These are phyloP conservation scores for Sylvicola fuscatus DNA, from an alignment of 2,888 invertebrate species.

Conservation along the genomic window DNA sequence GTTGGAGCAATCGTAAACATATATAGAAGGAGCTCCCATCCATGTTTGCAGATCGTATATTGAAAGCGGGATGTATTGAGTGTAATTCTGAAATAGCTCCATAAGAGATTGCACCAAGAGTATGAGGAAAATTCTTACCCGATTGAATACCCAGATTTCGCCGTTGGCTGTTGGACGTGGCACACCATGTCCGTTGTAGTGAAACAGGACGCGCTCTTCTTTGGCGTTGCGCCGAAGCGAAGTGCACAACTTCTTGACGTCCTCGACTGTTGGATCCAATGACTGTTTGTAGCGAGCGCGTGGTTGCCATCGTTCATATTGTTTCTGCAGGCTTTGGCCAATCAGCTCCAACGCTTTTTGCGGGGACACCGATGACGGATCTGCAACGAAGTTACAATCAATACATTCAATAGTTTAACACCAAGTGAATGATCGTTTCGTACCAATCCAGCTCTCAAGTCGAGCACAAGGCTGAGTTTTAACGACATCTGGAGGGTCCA, in stretches of 20 bases:
- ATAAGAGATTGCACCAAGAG: slow-evolving; percentile 4
- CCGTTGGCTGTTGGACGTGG: slow-evolving; percentile 95
- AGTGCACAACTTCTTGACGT: slow-evolving; percentile 91
- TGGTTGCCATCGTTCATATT: slow-evolving; percentile 98
- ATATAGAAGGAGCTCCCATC: slow-evolving; percentile 99
- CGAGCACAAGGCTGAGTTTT: slow-evolving; percentile 94
- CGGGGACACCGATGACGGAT: slow-evolving; percentile 72
- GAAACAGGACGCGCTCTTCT: slow-evolving; percentile 94
- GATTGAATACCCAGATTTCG: slow-evolving; percentile 99
- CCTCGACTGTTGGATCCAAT: slow-evolving; percentile 92
- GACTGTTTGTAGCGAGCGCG: slow-evolving; percentile 93
- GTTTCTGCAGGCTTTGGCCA: slow-evolving; percentile 76
- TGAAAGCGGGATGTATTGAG: slow-evolving; percentile 97
- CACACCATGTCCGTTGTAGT: slow-evolving; percentile 99
- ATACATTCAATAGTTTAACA: neutral
- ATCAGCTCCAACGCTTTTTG: slow-evolving; percentile 85
- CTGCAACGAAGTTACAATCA: slow-evolving; percentile 22
- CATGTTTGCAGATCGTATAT: slow-evolving; percentile 96
- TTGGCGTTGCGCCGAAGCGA: slow-evolving; percentile 91
- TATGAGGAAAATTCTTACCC: slow-evolving; percentile 31
- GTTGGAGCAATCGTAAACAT: slow-evolving; percentile 97
- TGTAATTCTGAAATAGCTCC: slow-evolving; percentile 52
- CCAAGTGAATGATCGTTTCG: slow-evolving; percentile 10
- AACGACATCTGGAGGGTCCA: slow-evolving; percentile 95
- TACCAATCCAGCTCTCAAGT: slow-evolving; percentile 94